phyloP scores from a whole-genome alignment of 2,113 vertebrate genomes.

The Pampusana beccarii region DNA sequence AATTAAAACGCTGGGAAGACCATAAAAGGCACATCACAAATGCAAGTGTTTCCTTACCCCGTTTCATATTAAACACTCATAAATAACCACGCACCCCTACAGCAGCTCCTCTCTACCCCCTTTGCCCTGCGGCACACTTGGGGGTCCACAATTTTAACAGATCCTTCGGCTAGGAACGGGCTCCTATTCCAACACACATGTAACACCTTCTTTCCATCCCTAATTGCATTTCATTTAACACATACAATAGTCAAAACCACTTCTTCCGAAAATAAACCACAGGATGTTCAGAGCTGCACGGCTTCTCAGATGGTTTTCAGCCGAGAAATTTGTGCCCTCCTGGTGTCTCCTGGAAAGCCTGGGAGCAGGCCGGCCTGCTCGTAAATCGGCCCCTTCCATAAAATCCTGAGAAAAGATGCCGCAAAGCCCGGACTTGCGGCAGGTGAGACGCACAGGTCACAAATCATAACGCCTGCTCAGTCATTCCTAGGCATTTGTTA shows the following conservation, averaged over 20 bases:
- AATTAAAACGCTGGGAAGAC: neutral
- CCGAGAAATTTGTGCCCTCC: neutral
- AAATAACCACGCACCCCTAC: neutral
- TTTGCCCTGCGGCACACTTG: neutral
- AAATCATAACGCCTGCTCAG: neutral
- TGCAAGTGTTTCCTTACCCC: neutral
- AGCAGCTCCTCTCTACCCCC: neutral
- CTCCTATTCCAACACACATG: neutral
- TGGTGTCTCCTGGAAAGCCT: neutral
- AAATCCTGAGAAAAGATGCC: neutral
- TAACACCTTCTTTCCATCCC: conserved; percentile 6
- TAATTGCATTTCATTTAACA: conserved; percentile 19
- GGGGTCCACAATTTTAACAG: neutral
- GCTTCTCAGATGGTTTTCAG: neutral
- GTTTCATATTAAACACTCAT: neutral
- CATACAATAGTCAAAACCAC: neutral
- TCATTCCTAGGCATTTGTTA: conserved; percentile 8
- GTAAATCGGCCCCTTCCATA: neutral
- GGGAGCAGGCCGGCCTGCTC: neutral
- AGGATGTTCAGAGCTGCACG: neutral
- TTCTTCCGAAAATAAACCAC: conserved; percentile 25
- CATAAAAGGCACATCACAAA: neutral
- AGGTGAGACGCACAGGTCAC: neutral
- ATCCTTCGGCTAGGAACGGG: neutral
- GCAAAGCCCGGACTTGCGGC: rapidly evolving